phyloP scores from a whole-genome alignment of 1,140 invertebrate species.

The Apis florea region DNA sequence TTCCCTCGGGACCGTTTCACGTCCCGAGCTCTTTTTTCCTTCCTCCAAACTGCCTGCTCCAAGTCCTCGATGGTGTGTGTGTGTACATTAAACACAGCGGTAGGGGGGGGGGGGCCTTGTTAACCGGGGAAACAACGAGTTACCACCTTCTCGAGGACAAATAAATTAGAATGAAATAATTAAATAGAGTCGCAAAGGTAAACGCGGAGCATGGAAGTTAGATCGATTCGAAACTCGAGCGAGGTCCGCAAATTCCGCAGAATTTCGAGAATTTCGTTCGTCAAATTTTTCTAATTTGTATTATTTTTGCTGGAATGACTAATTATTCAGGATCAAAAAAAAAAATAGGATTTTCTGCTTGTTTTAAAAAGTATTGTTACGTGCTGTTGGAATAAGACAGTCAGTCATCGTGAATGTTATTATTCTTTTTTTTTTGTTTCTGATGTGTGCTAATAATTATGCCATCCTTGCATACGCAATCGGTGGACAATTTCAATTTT shows the following conservation, averaged over 20 bases:
- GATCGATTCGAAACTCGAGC: constrained; percentile 16
- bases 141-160: neutral
- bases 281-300: too few relatives aligned
- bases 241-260: neutral
- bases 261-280: neutral
- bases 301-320: too few relatives aligned
- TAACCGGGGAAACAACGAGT: constrained; percentile 11
- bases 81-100: neutral
- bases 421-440: too few relatives aligned
- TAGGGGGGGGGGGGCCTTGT: constrained; percentile 1
- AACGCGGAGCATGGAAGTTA: constrained; percentile 15
- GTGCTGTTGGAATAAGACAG: too few relatives aligned
- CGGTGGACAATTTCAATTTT: too few relatives aligned
- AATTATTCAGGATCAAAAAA: too few relatives aligned
- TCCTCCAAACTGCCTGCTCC: too few relatives aligned
- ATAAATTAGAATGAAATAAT: constrained; percentile 46
- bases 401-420: too few relatives aligned
- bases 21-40: neutral
- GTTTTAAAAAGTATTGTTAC: too few relatives aligned
- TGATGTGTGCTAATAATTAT: too few relatives aligned
- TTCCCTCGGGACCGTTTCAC: neutral
- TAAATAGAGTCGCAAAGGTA: constrained; percentile 18
- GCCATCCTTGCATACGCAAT: too few relatives aligned
- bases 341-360: neutral
- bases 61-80: neutral